Evolutionary conservation across 2,888 invertebrate species (phyloP), one percentile per base, ranked within the genome.

Genomic region (Acleris laterana): DNA sequence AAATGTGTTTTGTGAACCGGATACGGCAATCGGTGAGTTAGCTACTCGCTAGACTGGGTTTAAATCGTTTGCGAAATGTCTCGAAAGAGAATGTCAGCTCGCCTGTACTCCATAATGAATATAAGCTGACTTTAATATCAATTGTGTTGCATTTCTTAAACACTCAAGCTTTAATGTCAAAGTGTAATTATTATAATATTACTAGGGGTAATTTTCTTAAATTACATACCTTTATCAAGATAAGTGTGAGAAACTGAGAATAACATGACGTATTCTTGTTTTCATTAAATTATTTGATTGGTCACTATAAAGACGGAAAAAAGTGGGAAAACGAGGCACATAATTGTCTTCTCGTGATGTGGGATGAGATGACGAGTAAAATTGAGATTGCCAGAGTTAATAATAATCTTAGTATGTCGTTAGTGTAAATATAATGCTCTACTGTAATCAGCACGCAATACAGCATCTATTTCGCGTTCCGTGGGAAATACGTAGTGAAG

Each of bases 271-370:
- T 38, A 38, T 38, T 13, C 38, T 38, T 13, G 9, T 38, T 11
- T 38, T 38, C 13, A 13, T 38, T 13, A 38, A 38, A 16, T 16
- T n/a, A 46, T 46, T 17, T 44, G 25, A 19, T 62, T 63, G 17
- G n/a, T 42, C 19, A 56, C 22, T 51, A 25, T 62, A 62, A 62
- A 22, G 49, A 56, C 11, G 25, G 22, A 25, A 63, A 56, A 28
- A 56, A 50, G 42, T 50, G 19, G 50, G 56, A 51, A 63, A 42
- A 57, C 44, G 17, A 20, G n/a, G 22, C 28, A 44, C 19, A 48
- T 62, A 57, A 63, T 56, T 50, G 50, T 11, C 19, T 44, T 56
- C 50, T 25, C 56, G 56, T 63, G 63, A 22, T 49, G 5, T 5
- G 16, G 38, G 42, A 51, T 49, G 19, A 17, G 38, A 38, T 13